These are phyloP conservation scores for Pteropus alecto DNA, from an alignment of 2,113 vertebrate genomes.

Conservation along the genomic window DNA sequence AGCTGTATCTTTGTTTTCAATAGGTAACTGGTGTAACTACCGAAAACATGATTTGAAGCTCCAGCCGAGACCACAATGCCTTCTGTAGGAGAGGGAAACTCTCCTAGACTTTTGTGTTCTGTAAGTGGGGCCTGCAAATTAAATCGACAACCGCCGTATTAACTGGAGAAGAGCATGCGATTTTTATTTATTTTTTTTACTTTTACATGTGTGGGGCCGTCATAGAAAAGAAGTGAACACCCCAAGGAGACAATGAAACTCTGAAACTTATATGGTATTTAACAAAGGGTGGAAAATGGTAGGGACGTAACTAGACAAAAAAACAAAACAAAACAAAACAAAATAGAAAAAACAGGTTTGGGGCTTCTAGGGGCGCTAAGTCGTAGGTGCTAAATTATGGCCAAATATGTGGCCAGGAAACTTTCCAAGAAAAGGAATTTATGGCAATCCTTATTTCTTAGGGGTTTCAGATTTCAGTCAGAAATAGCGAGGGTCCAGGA, in stretches of 20 bases:
- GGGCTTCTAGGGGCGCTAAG: no score
- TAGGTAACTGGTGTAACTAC: rapidly evolving
- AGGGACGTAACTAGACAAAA: no score
- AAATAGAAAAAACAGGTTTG: no score
- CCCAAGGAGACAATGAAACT: neutral
- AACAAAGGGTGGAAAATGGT: no score
- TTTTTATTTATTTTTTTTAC: no score
- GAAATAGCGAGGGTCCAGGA: neutral
- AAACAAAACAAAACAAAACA: no score
- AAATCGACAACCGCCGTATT: rapidly evolving
- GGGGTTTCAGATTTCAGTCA: neutral
- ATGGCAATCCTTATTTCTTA: neutral
- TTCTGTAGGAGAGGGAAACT: neutral
- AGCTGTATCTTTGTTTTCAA: neutral
- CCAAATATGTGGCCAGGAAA: neutral
- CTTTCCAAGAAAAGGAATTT: neutral
- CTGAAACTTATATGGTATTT: neutral
- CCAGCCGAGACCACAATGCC: neutral
- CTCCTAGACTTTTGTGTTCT: neutral
- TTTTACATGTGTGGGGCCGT: neutral
- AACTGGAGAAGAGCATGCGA: neutral
- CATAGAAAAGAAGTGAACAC: neutral
- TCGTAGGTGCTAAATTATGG: no score
- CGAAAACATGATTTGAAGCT: neutral
- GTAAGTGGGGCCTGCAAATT: rapidly evolving